Base-by-base conservation (phyloP, 1,140 invertebrate genomes). In the Glossosoma conforme region DNA sequence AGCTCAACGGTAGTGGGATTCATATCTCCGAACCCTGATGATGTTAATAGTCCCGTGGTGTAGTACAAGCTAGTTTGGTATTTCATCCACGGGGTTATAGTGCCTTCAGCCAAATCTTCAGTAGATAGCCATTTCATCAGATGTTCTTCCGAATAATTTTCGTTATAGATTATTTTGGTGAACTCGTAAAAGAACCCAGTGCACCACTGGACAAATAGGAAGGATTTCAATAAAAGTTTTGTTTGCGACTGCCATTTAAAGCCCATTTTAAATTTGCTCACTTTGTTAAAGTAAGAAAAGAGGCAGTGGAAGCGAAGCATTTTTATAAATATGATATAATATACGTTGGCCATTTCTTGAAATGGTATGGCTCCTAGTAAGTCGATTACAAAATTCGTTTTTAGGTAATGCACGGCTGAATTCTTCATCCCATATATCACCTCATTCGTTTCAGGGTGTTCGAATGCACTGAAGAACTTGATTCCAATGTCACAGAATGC, bases 401-500 rank as follows among this genome's bases (percentile, higher is more conserved):
- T 44, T 11, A 51, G 11, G 19, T 51, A 51, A n/a, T 44, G 33
- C 10, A 19, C 25, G 14, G 48, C 48, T 2, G n/a, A n/a, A n/a
- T n/a, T n/a, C n/a, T n/a, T n/a, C n/a, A n/a, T n/a, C n/a, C n/a
- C n/a, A n/a, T n/a, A 44, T 18, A 37, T 24, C 8, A 44, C 38
- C 22, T 51, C 48, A 13, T 51, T 51, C 2, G 48, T 51, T 18
- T 44, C 22, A 6, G 14, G 20, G 17, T 51, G 30, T 6, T 51
- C 18, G 37, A 21, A 51, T 14, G 30, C 48, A 4, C 32, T 51
- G 14, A 35, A 42, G 28, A 51, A 51, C 30, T 44, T 51, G 3
- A 44, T n/a, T 11, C 35, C 0, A 13, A 51, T 51, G n/a, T 51
- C 33, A 18, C 25, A 11, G 17, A 36, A 33, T 9, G 38, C 47